Base-by-base conservation (phyloP, 2,888 invertebrate genomes). In the Cetonia aurata region DNA sequence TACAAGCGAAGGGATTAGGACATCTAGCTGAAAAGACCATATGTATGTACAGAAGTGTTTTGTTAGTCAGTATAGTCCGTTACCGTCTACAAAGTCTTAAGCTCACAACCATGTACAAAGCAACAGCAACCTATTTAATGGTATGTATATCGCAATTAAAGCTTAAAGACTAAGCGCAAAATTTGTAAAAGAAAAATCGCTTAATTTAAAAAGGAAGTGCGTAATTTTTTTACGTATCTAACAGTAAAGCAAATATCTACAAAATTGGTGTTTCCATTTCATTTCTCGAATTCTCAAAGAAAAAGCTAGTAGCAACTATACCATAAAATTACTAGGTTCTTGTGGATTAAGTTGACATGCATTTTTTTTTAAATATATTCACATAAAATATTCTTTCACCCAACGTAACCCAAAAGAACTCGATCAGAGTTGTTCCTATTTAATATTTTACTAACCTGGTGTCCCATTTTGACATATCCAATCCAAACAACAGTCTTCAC, bases 401-500 rank as follows among this genome's bases (percentile, higher is more conserved):
- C 48, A 48, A 13, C 48, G 2, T 1, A 48, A 48, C n/a, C 48
- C 17, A 17, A 13, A 48, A 13, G 6, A 48, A 48, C 48, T n/a
- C 8, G 3, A 10, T 6, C 48, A n/a, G 13, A 4, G 6, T 48
- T n/a, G 3, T 48, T 8, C 25, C 17, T 53, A n/a, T n/a, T 12
- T 25, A 19, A 53, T 25, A 53, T 53, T 13, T 6, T 37, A 57
- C 57, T 71, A 50, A 67, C 71, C 71, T 71, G 52, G 31, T 10
- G 53, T 50, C 17, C 57, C 19, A 52, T 41, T 48, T 67, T 84
- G 41, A 86, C 82, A 84, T 87, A 90, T 87, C 96, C 96, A 96
- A 71, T 92, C 90, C 78, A 91, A 89, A 83, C 96, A 96, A 80
- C 96, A 96, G 72, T 94, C 93, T 76, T 96, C 95, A 67, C 91